phyloP scores from a whole-genome alignment of 2,797 vertebrate genomes.

The Streptopelia turtur region DNA sequence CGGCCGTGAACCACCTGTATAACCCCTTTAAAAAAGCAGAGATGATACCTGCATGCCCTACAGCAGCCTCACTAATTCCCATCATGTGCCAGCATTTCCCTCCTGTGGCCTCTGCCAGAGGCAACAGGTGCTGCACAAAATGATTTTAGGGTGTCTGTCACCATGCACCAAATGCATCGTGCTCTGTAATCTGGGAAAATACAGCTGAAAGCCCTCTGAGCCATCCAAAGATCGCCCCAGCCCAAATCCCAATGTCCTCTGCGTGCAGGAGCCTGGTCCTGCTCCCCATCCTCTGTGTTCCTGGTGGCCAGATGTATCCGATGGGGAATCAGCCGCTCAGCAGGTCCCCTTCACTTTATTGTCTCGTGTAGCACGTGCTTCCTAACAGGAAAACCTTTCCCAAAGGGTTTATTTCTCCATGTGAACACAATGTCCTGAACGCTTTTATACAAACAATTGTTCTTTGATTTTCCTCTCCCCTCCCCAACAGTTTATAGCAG shows the following conservation, averaged over 20 bases:
- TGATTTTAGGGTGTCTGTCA: background rate
- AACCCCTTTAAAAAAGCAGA: background rate
- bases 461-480: background rate
- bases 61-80: background rate
- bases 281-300: background rate
- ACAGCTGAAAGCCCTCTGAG: background rate
- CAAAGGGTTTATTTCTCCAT: background rate
- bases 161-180: background rate
- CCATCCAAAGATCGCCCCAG: background rate
- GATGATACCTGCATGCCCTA: background rate
- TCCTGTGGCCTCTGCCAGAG: background rate
- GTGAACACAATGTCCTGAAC: background rate
- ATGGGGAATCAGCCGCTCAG: background rate
- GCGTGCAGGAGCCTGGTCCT: background rate
- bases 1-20: background rate
- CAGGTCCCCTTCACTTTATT: background rate
- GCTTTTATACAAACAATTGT: background rate
- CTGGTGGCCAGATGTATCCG: background rate
- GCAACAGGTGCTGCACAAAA: conserved; percentile 11
- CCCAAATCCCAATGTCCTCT: background rate
- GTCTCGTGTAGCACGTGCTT: background rate
- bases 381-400: background rate
- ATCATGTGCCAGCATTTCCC: background rate
- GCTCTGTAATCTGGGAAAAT: background rate
- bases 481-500: background rate